These are phyloP conservation scores for Platycnemis pennipes DNA, from an alignment of 2,888 invertebrate genomes.

Conservation along the genomic window DNA sequence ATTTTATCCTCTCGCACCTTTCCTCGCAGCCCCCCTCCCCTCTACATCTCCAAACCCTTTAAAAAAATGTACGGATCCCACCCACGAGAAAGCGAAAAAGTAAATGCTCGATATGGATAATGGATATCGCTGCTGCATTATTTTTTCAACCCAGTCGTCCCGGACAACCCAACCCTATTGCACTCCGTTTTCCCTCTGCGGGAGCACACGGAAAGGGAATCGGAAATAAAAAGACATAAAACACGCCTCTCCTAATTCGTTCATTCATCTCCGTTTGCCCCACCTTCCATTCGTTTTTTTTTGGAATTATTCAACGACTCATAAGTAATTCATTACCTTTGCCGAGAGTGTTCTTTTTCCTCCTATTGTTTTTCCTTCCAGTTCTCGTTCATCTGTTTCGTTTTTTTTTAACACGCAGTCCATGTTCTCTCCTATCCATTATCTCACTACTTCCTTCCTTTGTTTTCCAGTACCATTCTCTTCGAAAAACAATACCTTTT, in stretches of 20 bases:
- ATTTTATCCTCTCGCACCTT: neutral
- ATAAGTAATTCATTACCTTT: conserved; percentile 39
- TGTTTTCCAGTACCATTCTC: neutral
- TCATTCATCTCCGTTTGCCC: neutral
- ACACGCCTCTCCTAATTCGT: conserved; percentile 1
- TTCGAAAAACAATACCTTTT: neutral
- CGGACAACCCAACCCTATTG: neutral
- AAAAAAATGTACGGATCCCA: neutral
- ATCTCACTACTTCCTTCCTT: neutral
- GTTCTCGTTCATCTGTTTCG: neutral
- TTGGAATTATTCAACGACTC: conserved; percentile 28
- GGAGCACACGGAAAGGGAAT: neutral
- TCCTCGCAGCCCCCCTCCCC: neutral
- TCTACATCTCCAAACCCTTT: too few relatives aligned
- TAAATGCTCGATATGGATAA: neutral
- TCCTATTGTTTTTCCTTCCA: neutral
- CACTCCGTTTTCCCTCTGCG: neutral
- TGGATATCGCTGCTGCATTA: neutral
- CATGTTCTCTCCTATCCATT: neutral
- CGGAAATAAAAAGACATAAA: neutral
- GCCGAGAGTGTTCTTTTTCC: neutral
- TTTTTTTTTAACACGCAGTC: neutral
- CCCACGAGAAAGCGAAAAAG: neutral
- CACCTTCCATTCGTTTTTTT: conserved; percentile 13
- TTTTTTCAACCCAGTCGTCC: neutral